Evolutionary conservation across 1,140 invertebrate species (phyloP).

Genomic region (Reticulitermes speratus): DNA sequence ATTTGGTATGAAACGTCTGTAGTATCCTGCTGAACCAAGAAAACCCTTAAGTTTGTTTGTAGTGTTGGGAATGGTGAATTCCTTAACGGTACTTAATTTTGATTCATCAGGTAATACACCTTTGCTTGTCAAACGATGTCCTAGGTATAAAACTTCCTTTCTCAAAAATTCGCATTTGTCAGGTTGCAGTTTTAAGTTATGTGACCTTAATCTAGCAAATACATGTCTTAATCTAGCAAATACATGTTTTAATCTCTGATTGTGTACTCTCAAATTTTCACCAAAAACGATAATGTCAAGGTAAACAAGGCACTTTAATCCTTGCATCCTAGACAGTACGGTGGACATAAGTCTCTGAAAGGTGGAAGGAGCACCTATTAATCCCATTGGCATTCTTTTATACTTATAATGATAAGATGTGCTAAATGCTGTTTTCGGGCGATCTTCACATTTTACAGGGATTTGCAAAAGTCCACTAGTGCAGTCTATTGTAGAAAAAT

Average conservation of each 20-base stretch:
- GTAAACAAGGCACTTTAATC: constrained; percentile 44
- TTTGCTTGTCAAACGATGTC: constrained; percentile 45
- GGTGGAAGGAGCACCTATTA: constrained; percentile 40
- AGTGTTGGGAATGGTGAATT: constrained; percentile 46
- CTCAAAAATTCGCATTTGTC: constrained; percentile 51
- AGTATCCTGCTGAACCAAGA: constrained; percentile 48
- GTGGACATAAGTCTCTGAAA: constrained; percentile 44
- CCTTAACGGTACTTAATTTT: constrained; percentile 45
- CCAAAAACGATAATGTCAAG: constrained; percentile 47
- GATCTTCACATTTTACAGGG: constrained; percentile 43
- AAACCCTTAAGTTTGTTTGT: constrained; percentile 47
- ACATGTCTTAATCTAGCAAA: constrained; percentile 40
- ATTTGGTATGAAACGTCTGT: constrained; percentile 46
- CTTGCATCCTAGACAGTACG: constrained; percentile 43
- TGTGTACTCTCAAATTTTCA: constrained; percentile 42
- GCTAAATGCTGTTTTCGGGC: constrained; percentile 50
- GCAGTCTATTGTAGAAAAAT: constrained; percentile 50
- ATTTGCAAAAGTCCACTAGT: constrained; percentile 54
- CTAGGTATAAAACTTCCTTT: constrained; percentile 48
- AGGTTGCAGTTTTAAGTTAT: constrained; percentile 49
- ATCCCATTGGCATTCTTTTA: constrained; percentile 41
- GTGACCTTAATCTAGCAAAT: constrained; percentile 42
- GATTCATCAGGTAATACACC: constrained; percentile 48
- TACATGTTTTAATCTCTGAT: constrained; percentile 39
- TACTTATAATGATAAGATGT: constrained; percentile 46